Base-by-base conservation (phyloP, 2,888 invertebrate species). In the Melanchra persicariae region DNA sequence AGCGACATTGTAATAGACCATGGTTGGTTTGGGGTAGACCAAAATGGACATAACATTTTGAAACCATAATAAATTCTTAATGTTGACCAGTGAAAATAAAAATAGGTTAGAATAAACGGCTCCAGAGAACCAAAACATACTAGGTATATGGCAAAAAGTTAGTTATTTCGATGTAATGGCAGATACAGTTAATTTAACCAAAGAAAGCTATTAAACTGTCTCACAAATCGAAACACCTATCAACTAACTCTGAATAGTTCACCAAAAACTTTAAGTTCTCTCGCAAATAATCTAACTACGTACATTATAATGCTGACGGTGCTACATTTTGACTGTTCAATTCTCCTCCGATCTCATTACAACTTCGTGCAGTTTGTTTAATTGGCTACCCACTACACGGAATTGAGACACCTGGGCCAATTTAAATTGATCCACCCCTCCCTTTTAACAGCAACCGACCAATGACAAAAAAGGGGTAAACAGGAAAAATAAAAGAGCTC, bases 291-390 rank as follows among this genome's bases (percentile, higher is more conserved):
- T 77, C 83, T 75, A 85, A 86, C 86, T 85, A 81, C 72, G 77
- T 74, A 85, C 82, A 85, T 86, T 88, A 84, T 76, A 65, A 80
- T 71, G 74, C 80, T 68, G 47, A 71, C 66, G 24, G 74, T 64
- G 68, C 78, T 83, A 82, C 85, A 86, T 87, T 87, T 87, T 85
- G 88, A 88, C 86, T 87, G 88, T 87, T 89, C 88, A 89, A 87
- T 87, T 87, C 88, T 85, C 85, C 77, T 85, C 85, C 84, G 84
- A 89, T 89, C 89, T 89, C 90, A 89, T 90, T 90, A 90, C 86
- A 89, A 89, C 81, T 90, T 90, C 69, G 80, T 80, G 81, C 85
- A 86, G 86, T 89, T 88, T 88, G 89, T 89, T 90, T 89, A 89
- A 90, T 90, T 90, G 89, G 88, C 85, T 87, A 83, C 85, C 87